Evolutionary conservation across 1,140 invertebrate species (phyloP).

Genomic region (Teleopsis dalmanni): DNA sequence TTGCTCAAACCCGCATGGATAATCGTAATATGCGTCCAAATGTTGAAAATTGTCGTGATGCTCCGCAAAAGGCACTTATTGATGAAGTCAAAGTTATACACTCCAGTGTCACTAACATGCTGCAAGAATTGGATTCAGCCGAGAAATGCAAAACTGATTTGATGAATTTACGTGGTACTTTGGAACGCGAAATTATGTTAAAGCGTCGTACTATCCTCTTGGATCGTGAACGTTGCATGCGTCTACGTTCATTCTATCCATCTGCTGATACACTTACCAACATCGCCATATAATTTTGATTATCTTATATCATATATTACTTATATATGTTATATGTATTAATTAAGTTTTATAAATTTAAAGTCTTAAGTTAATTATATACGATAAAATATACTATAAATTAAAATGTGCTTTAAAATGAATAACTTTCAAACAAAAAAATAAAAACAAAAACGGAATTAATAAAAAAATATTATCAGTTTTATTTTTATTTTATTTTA

Average conservation of each 20-base stretch:
- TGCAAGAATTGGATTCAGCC: constrained; percentile 52
- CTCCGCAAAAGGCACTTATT: constrained; percentile 60
- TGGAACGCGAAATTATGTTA: constrained; percentile 65
- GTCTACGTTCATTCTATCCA: constrained; percentile 59
- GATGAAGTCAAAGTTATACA: constrained; percentile 63
- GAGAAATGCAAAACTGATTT: constrained; percentile 53
- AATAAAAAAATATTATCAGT: no score
- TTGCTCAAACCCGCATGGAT: constrained; percentile 68
- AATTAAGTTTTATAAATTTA: no score
- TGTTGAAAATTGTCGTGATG: constrained; percentile 65
- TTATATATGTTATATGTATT: no score
- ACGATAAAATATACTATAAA: no score
- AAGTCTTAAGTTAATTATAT: no score
- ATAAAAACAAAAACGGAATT: no score
- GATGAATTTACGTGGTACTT: constrained; percentile 51
- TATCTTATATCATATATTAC: no score
- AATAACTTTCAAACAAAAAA: no score
- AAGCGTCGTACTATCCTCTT: constrained; percentile 64
- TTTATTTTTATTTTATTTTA: no score
- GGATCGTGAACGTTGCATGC: constrained; percentile 57
- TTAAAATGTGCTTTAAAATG: no score
- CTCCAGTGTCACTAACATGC: constrained; percentile 56
- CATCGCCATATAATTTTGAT: no score
- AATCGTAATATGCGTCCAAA: constrained; percentile 58
- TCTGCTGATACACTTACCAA: constrained; percentile 55